Conservation (phyloP, 1,140 invertebrate species). For the Diachasmimorpha longicaudata region DNA sequence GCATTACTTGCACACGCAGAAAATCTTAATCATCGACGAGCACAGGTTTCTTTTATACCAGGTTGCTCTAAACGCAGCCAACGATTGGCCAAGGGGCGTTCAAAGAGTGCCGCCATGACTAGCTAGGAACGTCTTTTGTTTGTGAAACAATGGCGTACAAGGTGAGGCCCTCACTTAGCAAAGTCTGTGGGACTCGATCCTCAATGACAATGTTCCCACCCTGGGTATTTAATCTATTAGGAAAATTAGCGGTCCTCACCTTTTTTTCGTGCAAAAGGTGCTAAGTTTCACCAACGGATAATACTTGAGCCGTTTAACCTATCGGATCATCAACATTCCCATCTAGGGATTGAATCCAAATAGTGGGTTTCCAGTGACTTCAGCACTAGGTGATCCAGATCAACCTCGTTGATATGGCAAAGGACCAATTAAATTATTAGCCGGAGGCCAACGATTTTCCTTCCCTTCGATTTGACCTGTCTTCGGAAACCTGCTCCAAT, state of each 20-base stretch:
- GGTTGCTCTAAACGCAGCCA: conserved; percentile 47
- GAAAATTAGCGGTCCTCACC: conserved; percentile 44
- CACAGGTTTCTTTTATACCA: conserved; percentile 50
- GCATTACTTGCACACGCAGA: conserved; percentile 24
- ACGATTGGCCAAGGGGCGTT: conserved; percentile 58
- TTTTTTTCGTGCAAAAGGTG: conserved; percentile 12
- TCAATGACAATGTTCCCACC: conserved; percentile 30
- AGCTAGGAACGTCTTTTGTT: conserved; percentile 51
- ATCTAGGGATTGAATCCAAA: neutral
- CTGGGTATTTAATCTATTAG: conserved; percentile 51
- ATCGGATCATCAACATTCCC: neutral
- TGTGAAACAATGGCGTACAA: conserved; percentile 53
- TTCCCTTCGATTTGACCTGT: conserved; percentile 21
- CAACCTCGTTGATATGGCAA: conserved; percentile 30
- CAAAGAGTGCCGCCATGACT: conserved; percentile 62
- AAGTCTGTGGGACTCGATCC: neutral
- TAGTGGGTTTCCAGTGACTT: neutral
- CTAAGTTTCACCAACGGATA: neutral
- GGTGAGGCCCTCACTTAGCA: conserved; percentile 46
- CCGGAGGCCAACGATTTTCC: conserved; percentile 28
- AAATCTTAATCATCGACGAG: conserved; percentile 53
- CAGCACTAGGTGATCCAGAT: conserved; percentile 22
- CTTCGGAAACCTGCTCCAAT: neutral
- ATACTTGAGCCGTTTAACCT: neutral
- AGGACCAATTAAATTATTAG: conserved; percentile 48